phyloP scores from a whole-genome alignment of 2,888 invertebrate genomes.

The Lasioglossum malachurum region DNA sequence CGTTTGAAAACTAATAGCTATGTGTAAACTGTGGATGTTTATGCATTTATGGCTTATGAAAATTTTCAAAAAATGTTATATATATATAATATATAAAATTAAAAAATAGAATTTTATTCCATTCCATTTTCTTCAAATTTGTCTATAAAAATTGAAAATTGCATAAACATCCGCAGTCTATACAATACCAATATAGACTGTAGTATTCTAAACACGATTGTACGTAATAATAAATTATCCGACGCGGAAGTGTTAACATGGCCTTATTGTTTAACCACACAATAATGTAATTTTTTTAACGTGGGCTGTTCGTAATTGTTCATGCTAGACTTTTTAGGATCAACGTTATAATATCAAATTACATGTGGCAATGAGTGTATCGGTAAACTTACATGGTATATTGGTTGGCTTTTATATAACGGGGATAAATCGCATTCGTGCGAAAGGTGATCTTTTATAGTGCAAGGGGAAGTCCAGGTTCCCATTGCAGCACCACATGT shows the following conservation, averaged over 20 bases:
- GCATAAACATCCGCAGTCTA: too few relatives aligned
- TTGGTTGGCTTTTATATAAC: slow-evolving; percentile 56
- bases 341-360: background rate
- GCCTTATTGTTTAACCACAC: background rate
- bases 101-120: too few relatives aligned
- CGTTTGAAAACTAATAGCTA: too few relatives aligned
- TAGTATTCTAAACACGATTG: too few relatives aligned
- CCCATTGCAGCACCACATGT: slow-evolving; percentile 74
- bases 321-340: background rate
- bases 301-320: background rate
- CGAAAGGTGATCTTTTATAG: slow-evolving; percentile 71
- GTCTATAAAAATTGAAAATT: too few relatives aligned
- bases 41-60: too few relatives aligned
- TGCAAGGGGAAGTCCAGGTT: slow-evolving; percentile 72
- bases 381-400: slow-evolving; percentile 70
- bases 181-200: too few relatives aligned
- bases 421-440: slow-evolving; percentile 73
- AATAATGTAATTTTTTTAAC: background rate
- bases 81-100: too few relatives aligned
- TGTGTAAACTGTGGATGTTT: too few relatives aligned
- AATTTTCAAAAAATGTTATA: too few relatives aligned
- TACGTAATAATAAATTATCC: background rate
- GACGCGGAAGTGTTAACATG: too few relatives aligned
- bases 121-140: too few relatives aligned
- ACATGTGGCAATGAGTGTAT: background rate